phyloP scores from a whole-genome alignment of 2,113 vertebrate genomes.

The Panurus biarmicus region DNA sequence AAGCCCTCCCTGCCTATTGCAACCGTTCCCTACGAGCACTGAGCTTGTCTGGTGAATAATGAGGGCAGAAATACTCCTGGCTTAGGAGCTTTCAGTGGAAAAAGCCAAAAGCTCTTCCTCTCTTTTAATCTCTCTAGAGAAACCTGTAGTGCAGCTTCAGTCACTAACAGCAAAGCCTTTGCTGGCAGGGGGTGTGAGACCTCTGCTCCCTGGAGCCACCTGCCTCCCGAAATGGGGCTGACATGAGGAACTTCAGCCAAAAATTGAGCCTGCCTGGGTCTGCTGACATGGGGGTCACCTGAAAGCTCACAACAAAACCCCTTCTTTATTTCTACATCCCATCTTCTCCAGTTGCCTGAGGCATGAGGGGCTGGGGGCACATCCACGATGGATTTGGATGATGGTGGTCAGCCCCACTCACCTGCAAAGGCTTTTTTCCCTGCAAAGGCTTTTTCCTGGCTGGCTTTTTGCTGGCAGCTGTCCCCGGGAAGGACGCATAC shows the following conservation, averaged over 20 bases:
- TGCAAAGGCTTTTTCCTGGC: not conserved
- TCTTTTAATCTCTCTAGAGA: not conserved
- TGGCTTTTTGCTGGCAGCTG: not conserved
- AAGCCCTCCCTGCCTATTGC: not conserved
- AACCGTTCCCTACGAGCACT: not conserved
- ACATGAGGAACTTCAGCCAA: not conserved
- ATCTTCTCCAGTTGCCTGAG: not conserved
- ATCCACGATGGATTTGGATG: fast-evolving
- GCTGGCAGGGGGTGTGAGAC: not conserved
- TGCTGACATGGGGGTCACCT: fast-evolving
- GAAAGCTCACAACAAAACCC: not conserved
- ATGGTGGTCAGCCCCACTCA: not conserved
- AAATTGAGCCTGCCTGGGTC: not conserved
- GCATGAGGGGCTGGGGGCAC: not conserved
- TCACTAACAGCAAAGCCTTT: not conserved
- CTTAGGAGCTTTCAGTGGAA: not conserved
- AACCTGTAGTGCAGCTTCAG: not conserved
- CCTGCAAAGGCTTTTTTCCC: not conserved
- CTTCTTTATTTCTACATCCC: not conserved
- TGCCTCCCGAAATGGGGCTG: not conserved
- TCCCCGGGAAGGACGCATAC: not conserved
- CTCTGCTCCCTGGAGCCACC: not conserved
- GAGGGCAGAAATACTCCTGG: not conserved
- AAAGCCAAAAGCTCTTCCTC: not conserved
- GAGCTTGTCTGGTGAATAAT: not conserved